These are phyloP conservation scores for Limnephilus marmoratus DNA, from an alignment of 2,888 invertebrate genomes.

Conservation along the genomic window DNA sequence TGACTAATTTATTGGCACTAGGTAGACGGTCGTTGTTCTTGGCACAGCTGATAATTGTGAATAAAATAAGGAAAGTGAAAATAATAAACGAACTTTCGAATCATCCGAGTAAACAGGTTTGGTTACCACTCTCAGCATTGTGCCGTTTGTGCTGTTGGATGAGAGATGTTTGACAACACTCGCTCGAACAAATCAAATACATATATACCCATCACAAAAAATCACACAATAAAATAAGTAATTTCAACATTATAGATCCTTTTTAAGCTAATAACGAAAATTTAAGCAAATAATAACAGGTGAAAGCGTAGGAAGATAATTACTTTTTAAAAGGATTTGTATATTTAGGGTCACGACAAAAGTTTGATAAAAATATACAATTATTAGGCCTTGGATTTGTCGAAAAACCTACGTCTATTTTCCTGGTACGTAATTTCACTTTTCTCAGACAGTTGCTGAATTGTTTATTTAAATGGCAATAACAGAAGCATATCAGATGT, in stretches of 20 bases:
- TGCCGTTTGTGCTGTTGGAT: conserved; percentile 26
- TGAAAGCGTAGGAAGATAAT: background rate
- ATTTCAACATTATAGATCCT: background rate
- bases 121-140: conserved; percentile 2
- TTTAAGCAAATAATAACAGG: background rate
- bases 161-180: background rate
- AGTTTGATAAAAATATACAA: background rate
- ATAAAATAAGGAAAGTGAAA: conserved; percentile 45
- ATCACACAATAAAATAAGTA: background rate
- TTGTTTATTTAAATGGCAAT: background rate
- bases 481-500: conserved; percentile 28
- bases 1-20: background rate
- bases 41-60: conserved; percentile 6
- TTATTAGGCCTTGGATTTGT: background rate
- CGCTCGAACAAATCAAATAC: background rate
- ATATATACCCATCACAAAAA: no score
- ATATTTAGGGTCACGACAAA: background rate
- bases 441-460: conserved; percentile 10
- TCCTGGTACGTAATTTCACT: conserved; percentile 19
- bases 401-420: background rate
- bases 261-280: background rate
- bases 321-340: background rate
- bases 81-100: conserved; percentile 46
- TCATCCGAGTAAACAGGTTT: conserved; percentile 45
- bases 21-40: background rate